Base-by-base conservation (phyloP, 2,797 vertebrate species). In the Myiotriccus ornatus region DNA sequence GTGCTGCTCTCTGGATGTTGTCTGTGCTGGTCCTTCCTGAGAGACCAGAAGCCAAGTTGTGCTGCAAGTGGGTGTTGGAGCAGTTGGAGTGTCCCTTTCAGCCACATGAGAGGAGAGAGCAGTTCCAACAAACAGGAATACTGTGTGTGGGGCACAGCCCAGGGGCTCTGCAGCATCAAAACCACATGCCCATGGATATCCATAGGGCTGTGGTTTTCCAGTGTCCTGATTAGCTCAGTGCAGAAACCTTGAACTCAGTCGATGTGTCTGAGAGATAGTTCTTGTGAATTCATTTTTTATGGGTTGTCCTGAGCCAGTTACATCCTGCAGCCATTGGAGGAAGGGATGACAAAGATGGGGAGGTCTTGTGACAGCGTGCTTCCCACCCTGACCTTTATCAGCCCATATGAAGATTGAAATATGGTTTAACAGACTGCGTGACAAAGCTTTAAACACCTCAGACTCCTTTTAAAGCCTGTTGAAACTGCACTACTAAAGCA, bases 181-280 rank as follows among this genome's bases (percentile, higher is more conserved):
- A 8, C 1, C 28, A 1, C 10, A 0, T 52, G 77, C 39, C 32
- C 12, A 1, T 5, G 39, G 44, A 2, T 53, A 16, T 8, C 32
- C 50, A 18, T 9, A 35, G 53, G 21, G 24, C 39, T n/a, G 6
- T 17, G 44, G 3, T 30, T 63, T 39, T 44, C 28, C 24, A 27
- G 0, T 14, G 20, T n/a, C 35, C 57, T 28, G 3, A 17, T 75
- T 24, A 41, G 50, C 46, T 74, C 62, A 22, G 1, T 50, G 32
- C 18, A 32, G 60, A 60, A 57, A 5, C 19, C 7, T 81, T 41
- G 0, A 1, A 63, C 39, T 23, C 27, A 28, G 30, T 90, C 9
- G 3, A 0, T 30, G 62, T 47, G 39, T 27, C 19, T 69, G 81
- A 50, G 47, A 27, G 34, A 18, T 52, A 28, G 30, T 55, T 68